A percentile compares a stretch with the other conserved stretches of the same genome.
Conservation (phyloP, 1,140 invertebrate species). For the Drosophila athabasca region DNA sequence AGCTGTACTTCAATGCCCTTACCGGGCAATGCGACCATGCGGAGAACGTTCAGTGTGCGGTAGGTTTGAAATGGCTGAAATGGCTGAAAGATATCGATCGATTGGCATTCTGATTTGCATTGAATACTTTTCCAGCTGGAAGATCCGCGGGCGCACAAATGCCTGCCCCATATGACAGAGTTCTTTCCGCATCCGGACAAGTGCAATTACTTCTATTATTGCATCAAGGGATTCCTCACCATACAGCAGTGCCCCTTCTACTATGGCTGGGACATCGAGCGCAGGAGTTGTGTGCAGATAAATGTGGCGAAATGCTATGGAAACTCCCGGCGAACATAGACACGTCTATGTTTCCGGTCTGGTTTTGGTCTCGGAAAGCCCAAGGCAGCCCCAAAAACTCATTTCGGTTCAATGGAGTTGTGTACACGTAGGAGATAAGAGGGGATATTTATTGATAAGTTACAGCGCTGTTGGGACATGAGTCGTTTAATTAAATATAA, state of each 20-base stretch:
- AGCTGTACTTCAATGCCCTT: conserved; percentile 68
- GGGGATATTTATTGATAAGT: conserved; percentile 57
- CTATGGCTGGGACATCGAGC: conserved; percentile 77
- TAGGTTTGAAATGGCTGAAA: conserved; percentile 30
- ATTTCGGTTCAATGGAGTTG: conserved; percentile 21
- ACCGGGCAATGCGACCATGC: conserved; percentile 71
- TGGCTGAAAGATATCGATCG: not conserved
- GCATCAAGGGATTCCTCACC: conserved; percentile 77
- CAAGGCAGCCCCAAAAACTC: conserved; percentile 16
- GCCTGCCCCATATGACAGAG: conserved; percentile 69
- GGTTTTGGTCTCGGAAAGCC: conserved; percentile 27
- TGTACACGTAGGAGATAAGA: conserved; percentile 59
- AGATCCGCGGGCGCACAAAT: conserved; percentile 57
- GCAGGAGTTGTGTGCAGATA: conserved; percentile 70
- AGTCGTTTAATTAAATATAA: conserved; percentile 73
- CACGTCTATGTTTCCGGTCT: not conserved
- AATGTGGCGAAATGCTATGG: conserved; percentile 72
- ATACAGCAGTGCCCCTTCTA: conserved; percentile 80
- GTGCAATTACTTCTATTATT: conserved; percentile 81
- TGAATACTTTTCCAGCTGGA: conserved; percentile 45
- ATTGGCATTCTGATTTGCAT: not conserved
- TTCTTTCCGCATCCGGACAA: conserved; percentile 79
- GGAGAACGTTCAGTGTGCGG: conserved; percentile 71
- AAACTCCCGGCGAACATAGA: conserved; percentile 48
- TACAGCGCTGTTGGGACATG: conserved; percentile 45